phyloP scores from a whole-genome alignment of 2,888 invertebrate genomes.

The Drosophila mulleri region DNA sequence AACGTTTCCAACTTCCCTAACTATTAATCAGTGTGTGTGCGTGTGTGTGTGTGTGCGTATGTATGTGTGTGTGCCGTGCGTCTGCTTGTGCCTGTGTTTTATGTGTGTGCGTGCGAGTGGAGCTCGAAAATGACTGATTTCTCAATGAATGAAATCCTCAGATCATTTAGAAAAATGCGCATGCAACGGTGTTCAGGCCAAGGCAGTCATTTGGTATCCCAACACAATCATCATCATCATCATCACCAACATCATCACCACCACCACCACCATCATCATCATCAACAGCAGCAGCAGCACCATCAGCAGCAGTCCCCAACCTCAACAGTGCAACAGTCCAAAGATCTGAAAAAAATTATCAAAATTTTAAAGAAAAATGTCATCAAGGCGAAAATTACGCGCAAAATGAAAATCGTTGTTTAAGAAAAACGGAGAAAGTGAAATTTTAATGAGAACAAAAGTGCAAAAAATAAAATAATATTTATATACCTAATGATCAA shows the following conservation, averaged over 20 bases:
- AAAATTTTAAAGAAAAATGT: slow-evolving; percentile 77
- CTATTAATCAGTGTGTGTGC: not conserved
- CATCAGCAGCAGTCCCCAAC: slow-evolving; percentile 8
- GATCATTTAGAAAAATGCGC: slow-evolving; percentile 80
- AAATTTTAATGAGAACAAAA: slow-evolving; percentile 4
- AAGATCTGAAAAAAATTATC: slow-evolving; percentile 77
- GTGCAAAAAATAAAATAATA: not conserved
- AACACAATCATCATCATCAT: slow-evolving; percentile 32
- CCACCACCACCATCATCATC: slow-evolving; percentile 6
- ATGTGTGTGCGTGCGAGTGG: slow-evolving; percentile 13
- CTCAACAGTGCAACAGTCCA: slow-evolving; percentile 50
- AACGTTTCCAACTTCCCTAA: slow-evolving; percentile 1
- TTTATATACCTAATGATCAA: slow-evolving; percentile 5
- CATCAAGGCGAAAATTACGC: slow-evolving; percentile 71
- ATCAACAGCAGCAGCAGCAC: slow-evolving; percentile 2
- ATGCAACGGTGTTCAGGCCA: slow-evolving; percentile 66
- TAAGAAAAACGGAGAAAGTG: slow-evolving; percentile 31
- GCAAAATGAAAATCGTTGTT: slow-evolving; percentile 76
- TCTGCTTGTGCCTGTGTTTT: slow-evolving; percentile 4
- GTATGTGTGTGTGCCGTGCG: slow-evolving; percentile 5
- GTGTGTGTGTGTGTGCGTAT: slow-evolving; percentile 6
- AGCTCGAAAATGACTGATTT: slow-evolving; percentile 71
- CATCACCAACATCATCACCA: slow-evolving; percentile 34
- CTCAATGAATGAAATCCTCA: slow-evolving; percentile 74
- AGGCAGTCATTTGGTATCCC: slow-evolving; percentile 32